These are phyloP conservation scores for Lethenteron camtschaticum DNA, from an alignment of 2,113 vertebrate genomes.

Conservation along the genomic window DNA sequence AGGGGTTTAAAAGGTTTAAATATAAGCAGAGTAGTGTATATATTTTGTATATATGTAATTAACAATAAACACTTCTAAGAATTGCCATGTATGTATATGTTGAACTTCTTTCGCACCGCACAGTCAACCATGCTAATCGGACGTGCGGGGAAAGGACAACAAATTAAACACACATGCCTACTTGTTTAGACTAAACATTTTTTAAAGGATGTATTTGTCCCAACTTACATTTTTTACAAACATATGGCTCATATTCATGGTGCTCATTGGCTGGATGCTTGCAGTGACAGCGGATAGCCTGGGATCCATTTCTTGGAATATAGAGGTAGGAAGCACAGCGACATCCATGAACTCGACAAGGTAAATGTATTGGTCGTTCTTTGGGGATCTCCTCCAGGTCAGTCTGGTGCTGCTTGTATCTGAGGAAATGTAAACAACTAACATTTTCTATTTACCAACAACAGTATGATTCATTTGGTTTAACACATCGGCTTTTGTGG, in stretches of 20 bases:
- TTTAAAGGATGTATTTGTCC: neutral
- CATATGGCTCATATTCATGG: slow-evolving; percentile 21
- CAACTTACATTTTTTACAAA: slow-evolving; percentile 46
- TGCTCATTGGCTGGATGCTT: slow-evolving; percentile 53
- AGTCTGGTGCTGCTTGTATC: slow-evolving; percentile 66
- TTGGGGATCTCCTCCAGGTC: slow-evolving; percentile 41
- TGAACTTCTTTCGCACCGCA: neutral
- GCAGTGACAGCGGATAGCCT: slow-evolving; percentile 45
- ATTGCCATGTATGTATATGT: neutral
- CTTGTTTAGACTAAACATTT: neutral
- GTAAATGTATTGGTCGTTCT: slow-evolving; percentile 33
- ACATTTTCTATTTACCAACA: slow-evolving; percentile 8
- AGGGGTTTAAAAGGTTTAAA: neutral
- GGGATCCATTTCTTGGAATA: slow-evolving; percentile 30
- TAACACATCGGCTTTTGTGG: slow-evolving; percentile 3
- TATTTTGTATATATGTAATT: neutral
- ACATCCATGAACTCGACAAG: slow-evolving; percentile 33
- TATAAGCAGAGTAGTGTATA: neutral
- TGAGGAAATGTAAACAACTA: slow-evolving; percentile 14
- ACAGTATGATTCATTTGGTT: slow-evolving; percentile 7
- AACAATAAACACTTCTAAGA: neutral
- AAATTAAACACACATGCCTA: neutral
- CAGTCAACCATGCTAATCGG: too few relatives aligned
- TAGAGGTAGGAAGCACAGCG: slow-evolving; percentile 33
- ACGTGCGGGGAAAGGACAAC: neutral